Percentiles rank a stretch among this genome's conserved stretches.
These are phyloP conservation scores for Nothobranchius kuhntae DNA, from an alignment of 2,113 vertebrate species.

Conservation along the genomic window DNA sequence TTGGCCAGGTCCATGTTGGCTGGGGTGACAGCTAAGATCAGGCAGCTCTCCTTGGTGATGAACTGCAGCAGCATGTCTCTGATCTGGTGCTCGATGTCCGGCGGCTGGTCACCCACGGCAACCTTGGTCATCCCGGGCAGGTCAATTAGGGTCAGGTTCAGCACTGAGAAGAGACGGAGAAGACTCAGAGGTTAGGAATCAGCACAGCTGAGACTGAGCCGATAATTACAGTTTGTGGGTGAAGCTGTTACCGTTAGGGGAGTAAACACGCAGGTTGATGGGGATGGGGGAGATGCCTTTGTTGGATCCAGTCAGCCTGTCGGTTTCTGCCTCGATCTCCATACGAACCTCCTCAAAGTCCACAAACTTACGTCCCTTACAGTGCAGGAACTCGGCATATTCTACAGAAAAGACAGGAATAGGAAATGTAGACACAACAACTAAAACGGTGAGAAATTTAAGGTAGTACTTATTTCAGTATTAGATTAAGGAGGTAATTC, in stretches of 20 bases:
- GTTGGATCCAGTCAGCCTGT: slow-evolving; percentile 92
- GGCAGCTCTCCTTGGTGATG: slow-evolving; percentile 92
- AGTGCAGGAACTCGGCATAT: slow-evolving; percentile 96
- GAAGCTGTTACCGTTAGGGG: slow-evolving; percentile 84
- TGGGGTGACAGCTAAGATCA: slow-evolving; percentile 95
- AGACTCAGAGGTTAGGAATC: too few relatives aligned
- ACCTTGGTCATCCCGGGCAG: slow-evolving; percentile 98
- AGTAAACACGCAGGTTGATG: slow-evolving; percentile 95
- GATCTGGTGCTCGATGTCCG: slow-evolving; percentile 96
- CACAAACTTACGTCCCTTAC: slow-evolving; percentile 95
- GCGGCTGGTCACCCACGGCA: slow-evolving; percentile 93
- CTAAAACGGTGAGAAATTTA: too few relatives aligned
- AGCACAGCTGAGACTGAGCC: too few relatives aligned
- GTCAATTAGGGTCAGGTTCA: slow-evolving; percentile 97
- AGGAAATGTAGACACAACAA: too few relatives aligned
- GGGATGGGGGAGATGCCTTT: slow-evolving; percentile 95
- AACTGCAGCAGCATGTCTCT: slow-evolving; percentile 96
- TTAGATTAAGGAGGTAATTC: too few relatives aligned
- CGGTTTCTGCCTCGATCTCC: slow-evolving; percentile 94
- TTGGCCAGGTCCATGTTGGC: slow-evolving; percentile 97
- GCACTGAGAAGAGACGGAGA: slow-evolving; percentile 73
- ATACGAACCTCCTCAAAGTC: slow-evolving; percentile 94
- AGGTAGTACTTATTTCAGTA: too few relatives aligned
- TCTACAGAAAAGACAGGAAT: slow-evolving; percentile 71
- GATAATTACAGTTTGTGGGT: neutral